These are phyloP conservation scores for Xiphorhynchus elegans DNA, from an alignment of 2,113 vertebrate species.

Conservation along the genomic window DNA sequence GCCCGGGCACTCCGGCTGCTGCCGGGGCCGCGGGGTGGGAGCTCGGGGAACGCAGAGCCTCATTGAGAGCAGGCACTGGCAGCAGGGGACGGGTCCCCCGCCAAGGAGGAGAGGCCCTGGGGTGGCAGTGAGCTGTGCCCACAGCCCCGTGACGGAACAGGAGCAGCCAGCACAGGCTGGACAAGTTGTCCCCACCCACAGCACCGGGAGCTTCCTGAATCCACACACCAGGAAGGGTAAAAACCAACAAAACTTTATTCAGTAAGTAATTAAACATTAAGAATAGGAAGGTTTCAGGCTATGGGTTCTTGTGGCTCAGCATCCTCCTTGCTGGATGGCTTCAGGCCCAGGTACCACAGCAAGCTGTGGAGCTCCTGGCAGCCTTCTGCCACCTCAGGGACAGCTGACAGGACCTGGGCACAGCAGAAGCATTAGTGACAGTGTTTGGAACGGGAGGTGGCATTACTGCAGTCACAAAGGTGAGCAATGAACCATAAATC, in stretches of 20 bases:
- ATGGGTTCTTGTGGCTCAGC: not conserved
- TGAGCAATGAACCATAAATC: not conserved
- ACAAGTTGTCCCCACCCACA: not conserved
- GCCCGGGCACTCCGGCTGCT: not conserved
- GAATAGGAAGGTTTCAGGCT: not conserved
- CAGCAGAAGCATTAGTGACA: accelerated
- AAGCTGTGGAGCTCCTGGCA: conserved; percentile 63
- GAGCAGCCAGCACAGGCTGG: not conserved
- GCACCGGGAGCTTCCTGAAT: not conserved
- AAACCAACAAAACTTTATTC: conserved; percentile 43
- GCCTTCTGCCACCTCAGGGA: not conserved
- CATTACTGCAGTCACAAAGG: not conserved
- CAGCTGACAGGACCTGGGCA: not conserved
- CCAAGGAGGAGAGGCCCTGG: not conserved
- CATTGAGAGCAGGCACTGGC: not conserved
- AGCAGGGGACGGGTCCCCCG: accelerated
- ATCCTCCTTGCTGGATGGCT: not conserved
- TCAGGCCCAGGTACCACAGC: conserved; percentile 19
- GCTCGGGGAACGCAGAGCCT: not conserved
- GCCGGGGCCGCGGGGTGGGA: not conserved
- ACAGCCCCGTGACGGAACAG: not conserved
- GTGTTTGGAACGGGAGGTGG: not conserved
- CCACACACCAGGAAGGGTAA: not conserved
- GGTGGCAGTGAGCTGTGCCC: not conserved
- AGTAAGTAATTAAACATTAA: conserved; percentile 25